These are phyloP conservation scores for Norana najaformis DNA, from an alignment of 2,888 invertebrate species.

Conservation along the genomic window DNA sequence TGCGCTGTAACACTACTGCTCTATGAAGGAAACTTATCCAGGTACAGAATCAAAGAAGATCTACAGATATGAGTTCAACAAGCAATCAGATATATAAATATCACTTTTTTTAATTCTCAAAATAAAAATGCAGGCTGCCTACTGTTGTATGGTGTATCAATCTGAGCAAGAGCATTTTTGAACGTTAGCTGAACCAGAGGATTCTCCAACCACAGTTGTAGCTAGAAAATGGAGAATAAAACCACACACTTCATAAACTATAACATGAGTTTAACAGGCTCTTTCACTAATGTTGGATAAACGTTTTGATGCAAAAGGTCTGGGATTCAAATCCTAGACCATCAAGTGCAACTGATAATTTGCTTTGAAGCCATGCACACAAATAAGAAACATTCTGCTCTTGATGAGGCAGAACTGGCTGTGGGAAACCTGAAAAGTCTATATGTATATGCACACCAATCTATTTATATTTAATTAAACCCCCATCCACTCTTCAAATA, in stretches of 20 bases:
- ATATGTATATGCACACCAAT: too few species aligned
- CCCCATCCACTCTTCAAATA: too few species aligned
- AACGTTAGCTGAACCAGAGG: slow-evolving; percentile 86
- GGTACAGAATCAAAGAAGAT: neutral
- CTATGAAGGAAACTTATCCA: neutral
- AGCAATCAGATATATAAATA: neutral
- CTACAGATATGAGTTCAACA: neutral
- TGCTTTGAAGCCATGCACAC: too few species aligned
- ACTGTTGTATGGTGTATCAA: slow-evolving; percentile 87
- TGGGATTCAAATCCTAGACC: too few species aligned
- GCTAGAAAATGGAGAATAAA: slow-evolving; percentile 54
- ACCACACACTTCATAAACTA: neutral
- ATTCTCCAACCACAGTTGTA: slow-evolving; percentile 94
- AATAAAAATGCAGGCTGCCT: slow-evolving; percentile 43
- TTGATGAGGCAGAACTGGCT: too few species aligned
- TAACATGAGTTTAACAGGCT: too few species aligned
- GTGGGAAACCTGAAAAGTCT: too few species aligned
- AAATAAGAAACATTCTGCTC: too few species aligned
- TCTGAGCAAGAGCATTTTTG: slow-evolving; percentile 78
- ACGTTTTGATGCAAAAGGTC: too few species aligned
- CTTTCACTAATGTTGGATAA: too few species aligned
- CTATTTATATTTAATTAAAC: too few species aligned
- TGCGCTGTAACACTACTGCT: neutral
- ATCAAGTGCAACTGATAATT: too few species aligned
- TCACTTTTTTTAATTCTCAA: neutral